Conservation (phyloP, 1,140 invertebrate species). For the Ptiloglossa arizonensis region DNA sequence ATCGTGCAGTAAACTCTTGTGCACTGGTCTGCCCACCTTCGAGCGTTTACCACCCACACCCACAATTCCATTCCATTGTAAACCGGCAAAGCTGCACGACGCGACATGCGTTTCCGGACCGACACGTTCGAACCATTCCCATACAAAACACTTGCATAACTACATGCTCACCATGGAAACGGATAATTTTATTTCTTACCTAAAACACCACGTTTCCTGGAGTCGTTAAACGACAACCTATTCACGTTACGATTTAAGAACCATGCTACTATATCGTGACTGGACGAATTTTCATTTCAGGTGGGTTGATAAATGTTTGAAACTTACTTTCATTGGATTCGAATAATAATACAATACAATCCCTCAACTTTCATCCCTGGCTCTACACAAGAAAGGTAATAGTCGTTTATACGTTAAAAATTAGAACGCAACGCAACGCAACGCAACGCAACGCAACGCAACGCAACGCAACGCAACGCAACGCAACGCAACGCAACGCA, state of each 20-base stretch:
- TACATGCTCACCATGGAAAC: neutral
- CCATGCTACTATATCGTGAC: too few relatives aligned
- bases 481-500: too few relatives aligned
- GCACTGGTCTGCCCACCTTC: neutral
- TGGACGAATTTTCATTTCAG: too few relatives aligned
- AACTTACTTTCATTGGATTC: too few relatives aligned
- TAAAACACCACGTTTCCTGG: neutral
- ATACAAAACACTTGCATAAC: conserved; percentile 6
- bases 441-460: too few relatives aligned
- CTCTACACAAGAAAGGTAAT: too few relatives aligned
- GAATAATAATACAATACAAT: too few relatives aligned
- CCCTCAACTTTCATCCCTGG: too few relatives aligned
- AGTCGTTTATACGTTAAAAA: too few relatives aligned
- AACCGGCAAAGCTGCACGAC: neutral
- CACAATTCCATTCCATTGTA: conserved; percentile 2
- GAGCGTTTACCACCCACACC: neutral
- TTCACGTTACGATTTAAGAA: neutral
- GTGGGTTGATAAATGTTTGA: too few relatives aligned
- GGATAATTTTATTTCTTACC: conserved; percentile 18
- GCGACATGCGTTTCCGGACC: conserved; percentile 37
- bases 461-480: too few relatives aligned
- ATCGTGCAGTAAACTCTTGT: neutral
- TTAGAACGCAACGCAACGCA: too few relatives aligned
- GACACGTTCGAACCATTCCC: conserved; percentile 33
- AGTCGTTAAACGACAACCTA: neutral